Conservation (phyloP, 2,113 vertebrate genomes). For the Lampris incognitus region DNA sequence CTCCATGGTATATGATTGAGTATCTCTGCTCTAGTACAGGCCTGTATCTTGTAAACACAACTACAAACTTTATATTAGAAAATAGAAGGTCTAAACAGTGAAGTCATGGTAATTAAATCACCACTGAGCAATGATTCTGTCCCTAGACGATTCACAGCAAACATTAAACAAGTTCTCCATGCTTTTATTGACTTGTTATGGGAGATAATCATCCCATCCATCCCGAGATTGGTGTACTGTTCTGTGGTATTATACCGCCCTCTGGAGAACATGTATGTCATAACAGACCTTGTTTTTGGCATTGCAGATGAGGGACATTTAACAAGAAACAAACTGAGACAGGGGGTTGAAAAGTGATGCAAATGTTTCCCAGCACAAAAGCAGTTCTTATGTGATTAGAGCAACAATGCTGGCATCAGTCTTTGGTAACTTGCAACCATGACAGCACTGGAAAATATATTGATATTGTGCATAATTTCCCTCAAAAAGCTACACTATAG, state of each 20-base stretch:
- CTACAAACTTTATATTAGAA: constrained; percentile 26
- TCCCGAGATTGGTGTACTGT: background rate
- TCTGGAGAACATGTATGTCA: constrained; percentile 20
- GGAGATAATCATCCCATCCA: background rate
- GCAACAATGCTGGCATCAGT: too few species aligned
- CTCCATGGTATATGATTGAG: too few species aligned
- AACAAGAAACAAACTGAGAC: too few species aligned
- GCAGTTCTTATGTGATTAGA: too few species aligned
- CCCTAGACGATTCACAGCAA: constrained; percentile 14
- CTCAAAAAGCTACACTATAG: too few species aligned
- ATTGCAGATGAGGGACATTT: too few species aligned
- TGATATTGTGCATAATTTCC: too few species aligned
- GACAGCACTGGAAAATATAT: too few species aligned
- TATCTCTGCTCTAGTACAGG: too few species aligned
- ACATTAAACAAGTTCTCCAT: background rate
- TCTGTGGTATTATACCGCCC: constrained; percentile 16
- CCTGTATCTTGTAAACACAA: background rate
- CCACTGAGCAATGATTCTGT: background rate
- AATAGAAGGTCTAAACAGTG: constrained; percentile 20
- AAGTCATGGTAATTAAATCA: constrained; percentile 39
- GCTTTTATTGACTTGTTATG: background rate
- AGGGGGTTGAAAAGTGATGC: too few species aligned
- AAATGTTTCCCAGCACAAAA: too few species aligned
- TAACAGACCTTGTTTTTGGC: background rate
- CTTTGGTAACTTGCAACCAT: too few species aligned